Base-by-base conservation (phyloP, 1,140 invertebrate species). In the Triops cancriformis region DNA sequence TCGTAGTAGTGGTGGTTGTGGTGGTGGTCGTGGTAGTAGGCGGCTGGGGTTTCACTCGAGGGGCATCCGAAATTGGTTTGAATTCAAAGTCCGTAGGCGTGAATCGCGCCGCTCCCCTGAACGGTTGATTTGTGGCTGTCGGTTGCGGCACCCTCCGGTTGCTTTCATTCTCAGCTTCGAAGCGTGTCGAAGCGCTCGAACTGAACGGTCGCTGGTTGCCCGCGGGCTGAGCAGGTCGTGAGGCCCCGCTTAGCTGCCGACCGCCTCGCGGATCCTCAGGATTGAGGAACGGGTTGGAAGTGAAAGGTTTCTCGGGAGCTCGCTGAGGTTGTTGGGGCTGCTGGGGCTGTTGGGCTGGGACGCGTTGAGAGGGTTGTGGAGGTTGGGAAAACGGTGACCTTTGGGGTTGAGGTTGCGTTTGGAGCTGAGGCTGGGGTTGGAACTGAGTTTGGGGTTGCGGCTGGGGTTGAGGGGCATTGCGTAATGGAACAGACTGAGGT, bases 401-500 rank as follows among this genome's bases (percentile, higher is more conserved):
- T 12, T 42, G 41, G 75, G 28, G 64, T 45, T 27, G 42, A 14
- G 64, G 31, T 12, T 28, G 73, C 1, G 28, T 72, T 28, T 28
- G 28, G 72, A 26, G 64, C n/a, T 37, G 64, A 77, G 73, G 72
- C 73, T 76, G 74, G 37, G 26, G 28, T 10, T 74, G 73, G 10
- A 26, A 26, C 10, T 41, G 37, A 76, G 74, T 14, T 45, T 76
- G 74, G 37, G 37, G 74, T 42, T 75, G 74, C 1, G 73, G 5
- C 18, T 28, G 73, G 18, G 12, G 73, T 41, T 41, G 26, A 26
- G 37, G 18, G 7, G 7, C 31, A 37, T 37, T 37, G 31, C 31
- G 31, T 37, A 37, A 37, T 7, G 31, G 31, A 37, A 7, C 31
- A 37, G 31, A 7, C 7, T 37, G 31, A 37, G 31, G 2, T 37